Evolutionary conservation across 2,797 vertebrate species (phyloP).

Genomic region (Manis crassicaudata): DNA sequence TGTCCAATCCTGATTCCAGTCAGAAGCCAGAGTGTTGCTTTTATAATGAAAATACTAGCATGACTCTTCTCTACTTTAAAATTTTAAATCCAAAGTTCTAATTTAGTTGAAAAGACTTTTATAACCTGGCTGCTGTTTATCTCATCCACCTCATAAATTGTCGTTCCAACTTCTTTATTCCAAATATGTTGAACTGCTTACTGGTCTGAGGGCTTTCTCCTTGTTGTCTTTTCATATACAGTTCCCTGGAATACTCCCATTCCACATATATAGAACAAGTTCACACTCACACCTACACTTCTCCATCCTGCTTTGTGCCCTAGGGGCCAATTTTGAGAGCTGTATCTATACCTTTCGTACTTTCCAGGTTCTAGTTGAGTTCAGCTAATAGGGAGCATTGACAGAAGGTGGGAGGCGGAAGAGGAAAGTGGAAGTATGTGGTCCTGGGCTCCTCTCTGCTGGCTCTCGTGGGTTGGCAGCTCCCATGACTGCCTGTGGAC

Average conservation of each 20-base stretch:
- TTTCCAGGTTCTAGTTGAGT: not conserved
- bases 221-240: not conserved
- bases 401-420: too few relatives aligned
- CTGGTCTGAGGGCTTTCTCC: not conserved
- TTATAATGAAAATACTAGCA: not conserved
- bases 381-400: not conserved
- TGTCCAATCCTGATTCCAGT: not conserved
- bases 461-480: not conserved
- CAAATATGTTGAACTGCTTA: not conserved
- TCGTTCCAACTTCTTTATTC: not conserved
- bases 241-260: not conserved
- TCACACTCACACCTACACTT: not conserved
- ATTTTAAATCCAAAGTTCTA: not conserved
- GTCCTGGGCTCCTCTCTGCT: not conserved
- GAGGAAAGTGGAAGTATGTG: not conserved
- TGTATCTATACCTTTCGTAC: not conserved
- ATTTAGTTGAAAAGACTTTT: not conserved
- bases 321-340: not conserved
- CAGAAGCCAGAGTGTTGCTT: not conserved
- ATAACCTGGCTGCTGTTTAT: not conserved
- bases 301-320: not conserved
- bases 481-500: not conserved
- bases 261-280: not conserved
- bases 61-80: not conserved
- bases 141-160: not conserved